These are phyloP conservation scores for Chrysocyon brachyurus DNA, from an alignment of 2,797 vertebrate species.

Conservation along the genomic window DNA sequence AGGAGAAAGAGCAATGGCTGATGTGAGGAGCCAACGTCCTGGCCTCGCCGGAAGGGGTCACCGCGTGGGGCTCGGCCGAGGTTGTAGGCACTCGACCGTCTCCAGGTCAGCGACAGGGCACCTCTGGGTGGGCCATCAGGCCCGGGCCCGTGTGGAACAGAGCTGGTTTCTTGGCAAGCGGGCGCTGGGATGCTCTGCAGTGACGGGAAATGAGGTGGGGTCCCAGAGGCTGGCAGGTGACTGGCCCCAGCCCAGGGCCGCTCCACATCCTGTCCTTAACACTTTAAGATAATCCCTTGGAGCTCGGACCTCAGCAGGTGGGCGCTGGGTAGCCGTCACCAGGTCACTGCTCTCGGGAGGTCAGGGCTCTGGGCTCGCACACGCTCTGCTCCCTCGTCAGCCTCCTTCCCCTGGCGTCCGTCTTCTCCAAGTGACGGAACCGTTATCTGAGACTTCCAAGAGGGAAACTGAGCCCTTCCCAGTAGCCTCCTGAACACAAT, in stretches of 20 bases:
- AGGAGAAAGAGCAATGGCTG: conserved; percentile 94
- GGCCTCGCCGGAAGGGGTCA: not conserved
- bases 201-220: not conserved
- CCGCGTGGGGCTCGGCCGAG: not conserved
- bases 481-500: conserved; percentile 19
- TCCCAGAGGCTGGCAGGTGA: not conserved
- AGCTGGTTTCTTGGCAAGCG: not conserved
- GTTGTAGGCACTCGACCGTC: not conserved
- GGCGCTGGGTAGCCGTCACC: not conserved
- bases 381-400: conserved; percentile 18
- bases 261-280: not conserved
- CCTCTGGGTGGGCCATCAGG: not conserved
- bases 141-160: not conserved
- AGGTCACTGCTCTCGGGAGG: not conserved
- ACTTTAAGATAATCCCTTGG: not conserved
- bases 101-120: conserved; percentile 2
- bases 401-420: not conserved
- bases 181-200: not conserved
- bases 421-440: conserved; percentile 49
- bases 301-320: not conserved
- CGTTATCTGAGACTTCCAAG: not conserved
- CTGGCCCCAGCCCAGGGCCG: not conserved
- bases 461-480: conserved; percentile 49
- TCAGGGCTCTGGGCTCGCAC: conserved; percentile 54
- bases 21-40: conserved; percentile 87